phyloP scores from a whole-genome alignment of 1,140 invertebrate genomes.

The Drosophila paulistorum region DNA sequence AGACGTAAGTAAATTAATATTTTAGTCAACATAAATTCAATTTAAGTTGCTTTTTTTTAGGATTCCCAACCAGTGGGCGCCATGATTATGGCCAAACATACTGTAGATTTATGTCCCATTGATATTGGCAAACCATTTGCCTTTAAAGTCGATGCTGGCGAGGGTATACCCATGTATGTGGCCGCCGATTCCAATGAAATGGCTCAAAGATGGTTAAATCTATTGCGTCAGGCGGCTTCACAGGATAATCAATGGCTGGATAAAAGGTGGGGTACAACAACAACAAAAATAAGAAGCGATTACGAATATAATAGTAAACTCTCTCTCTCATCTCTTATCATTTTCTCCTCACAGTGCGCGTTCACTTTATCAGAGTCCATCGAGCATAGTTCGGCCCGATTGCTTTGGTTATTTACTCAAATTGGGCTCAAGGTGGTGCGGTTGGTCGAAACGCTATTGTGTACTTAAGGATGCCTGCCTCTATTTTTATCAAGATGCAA shows the following conservation, averaged over 20 bases:
- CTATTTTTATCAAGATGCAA: slow-evolving; percentile 95
- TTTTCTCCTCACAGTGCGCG: slow-evolving; percentile 83
- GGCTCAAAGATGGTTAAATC: slow-evolving; percentile 89
- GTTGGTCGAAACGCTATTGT: slow-evolving; percentile 96
- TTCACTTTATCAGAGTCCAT: slow-evolving; percentile 88
- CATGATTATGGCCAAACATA: slow-evolving; percentile 93
- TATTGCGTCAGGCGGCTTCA: slow-evolving; percentile 88
- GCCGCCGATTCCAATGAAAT: slow-evolving; percentile 91
- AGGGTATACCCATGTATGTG: slow-evolving; percentile 90
- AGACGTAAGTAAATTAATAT: slow-evolving; percentile 85
- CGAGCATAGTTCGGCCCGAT: slow-evolving; percentile 91
- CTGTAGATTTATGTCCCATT: slow-evolving; percentile 84
- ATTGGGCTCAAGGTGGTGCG: slow-evolving; percentile 90
- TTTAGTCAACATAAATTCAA: background rate
- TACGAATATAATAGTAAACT: too few species aligned
- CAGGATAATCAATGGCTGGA: slow-evolving; percentile 90
- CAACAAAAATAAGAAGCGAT: background rate
- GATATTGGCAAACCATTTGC: slow-evolving; percentile 84
- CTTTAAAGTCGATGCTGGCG: slow-evolving; percentile 91
- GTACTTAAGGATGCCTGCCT: slow-evolving; percentile 97
- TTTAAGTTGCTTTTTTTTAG: slow-evolving; percentile 83
- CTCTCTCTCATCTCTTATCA: too few species aligned
- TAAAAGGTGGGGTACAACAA: slow-evolving; percentile 81
- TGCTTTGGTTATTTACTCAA: slow-evolving; percentile 96
- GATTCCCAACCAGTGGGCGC: slow-evolving; percentile 95